These are phyloP conservation scores for Meda fulgida DNA, from an alignment of 2,797 vertebrate genomes.

Conservation along the genomic window DNA sequence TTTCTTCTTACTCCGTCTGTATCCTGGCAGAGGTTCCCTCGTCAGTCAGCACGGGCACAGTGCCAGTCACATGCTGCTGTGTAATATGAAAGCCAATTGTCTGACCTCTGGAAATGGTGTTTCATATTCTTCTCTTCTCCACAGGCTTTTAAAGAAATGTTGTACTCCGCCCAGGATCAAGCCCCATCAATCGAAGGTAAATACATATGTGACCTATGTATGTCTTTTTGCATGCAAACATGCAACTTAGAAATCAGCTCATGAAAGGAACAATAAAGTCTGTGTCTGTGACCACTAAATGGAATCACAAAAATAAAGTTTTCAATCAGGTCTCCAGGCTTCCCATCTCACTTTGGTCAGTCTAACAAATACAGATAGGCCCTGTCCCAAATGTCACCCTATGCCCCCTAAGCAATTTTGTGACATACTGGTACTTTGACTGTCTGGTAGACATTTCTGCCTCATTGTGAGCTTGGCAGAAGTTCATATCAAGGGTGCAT, in stretches of 20 bases:
- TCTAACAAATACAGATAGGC: neutral
- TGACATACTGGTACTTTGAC: neutral
- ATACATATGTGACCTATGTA: neutral
- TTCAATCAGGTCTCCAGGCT: neutral
- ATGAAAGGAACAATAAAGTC: neutral
- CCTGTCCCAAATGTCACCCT: neutral
- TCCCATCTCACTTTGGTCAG: neutral
- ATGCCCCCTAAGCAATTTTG: neutral
- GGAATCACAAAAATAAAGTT: neutral
- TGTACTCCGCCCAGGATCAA: conserved; percentile 98
- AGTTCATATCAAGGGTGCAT: neutral
- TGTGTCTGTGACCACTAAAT: neutral
- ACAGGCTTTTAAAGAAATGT: conserved; percentile 98
- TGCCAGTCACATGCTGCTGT: conserved; percentile 48
- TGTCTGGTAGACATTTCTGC: too few species aligned
- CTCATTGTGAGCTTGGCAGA: too few species aligned
- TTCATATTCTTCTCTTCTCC: conserved; percentile 51
- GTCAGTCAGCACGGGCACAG: conserved; percentile 17
- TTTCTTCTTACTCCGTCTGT: conserved; percentile 25
- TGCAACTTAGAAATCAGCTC: neutral
- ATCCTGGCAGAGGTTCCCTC: conserved; percentile 18
- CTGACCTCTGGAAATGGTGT: conserved; percentile 36
- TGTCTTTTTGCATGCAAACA: neutral
- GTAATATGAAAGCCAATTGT: conserved; percentile 42
- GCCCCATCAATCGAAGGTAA: conserved; percentile 99